Conservation (phyloP, 1,140 invertebrate genomes). For the Ceratosolen solmsi region DNA sequence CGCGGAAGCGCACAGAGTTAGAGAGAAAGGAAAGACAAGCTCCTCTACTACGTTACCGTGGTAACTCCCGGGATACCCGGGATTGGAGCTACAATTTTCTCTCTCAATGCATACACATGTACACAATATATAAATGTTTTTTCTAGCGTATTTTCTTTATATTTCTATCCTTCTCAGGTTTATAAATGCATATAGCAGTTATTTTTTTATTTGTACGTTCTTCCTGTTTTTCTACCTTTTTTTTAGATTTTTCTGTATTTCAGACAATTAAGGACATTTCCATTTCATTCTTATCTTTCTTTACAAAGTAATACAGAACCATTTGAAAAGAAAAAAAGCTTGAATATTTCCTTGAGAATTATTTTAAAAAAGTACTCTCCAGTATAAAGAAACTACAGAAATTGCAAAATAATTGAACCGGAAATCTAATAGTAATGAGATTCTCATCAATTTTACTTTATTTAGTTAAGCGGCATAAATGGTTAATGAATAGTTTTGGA, state of each 20-base stretch:
- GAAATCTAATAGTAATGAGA: no score
- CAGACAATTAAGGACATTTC: not conserved
- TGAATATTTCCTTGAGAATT: no score
- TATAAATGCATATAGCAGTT: not conserved
- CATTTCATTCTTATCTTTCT: not conserved
- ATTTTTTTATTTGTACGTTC: not conserved
- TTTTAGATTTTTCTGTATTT: not conserved
- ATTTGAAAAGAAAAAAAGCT: no score
- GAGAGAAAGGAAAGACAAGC: slow-evolving; percentile 26
- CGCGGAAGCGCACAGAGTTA: no score
- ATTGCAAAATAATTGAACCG: no score
- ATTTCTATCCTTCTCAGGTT: not conserved
- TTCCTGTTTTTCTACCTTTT: not conserved
- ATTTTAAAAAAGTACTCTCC: no score
- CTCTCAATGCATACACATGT: slow-evolving; percentile 6
- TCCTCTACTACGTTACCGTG: slow-evolving; percentile 62
- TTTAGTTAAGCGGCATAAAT: no score
- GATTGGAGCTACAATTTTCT: slow-evolving; percentile 61
- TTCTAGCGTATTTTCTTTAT: not conserved
- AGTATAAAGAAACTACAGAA: no score
- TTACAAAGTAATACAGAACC: not conserved
- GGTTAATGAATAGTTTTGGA: no score
- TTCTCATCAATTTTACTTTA: no score
- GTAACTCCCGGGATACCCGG: slow-evolving; percentile 69
- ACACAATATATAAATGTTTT: not conserved